phyloP scores from a whole-genome alignment of 2,113 vertebrate genomes.

The Platycercus adscitus region DNA sequence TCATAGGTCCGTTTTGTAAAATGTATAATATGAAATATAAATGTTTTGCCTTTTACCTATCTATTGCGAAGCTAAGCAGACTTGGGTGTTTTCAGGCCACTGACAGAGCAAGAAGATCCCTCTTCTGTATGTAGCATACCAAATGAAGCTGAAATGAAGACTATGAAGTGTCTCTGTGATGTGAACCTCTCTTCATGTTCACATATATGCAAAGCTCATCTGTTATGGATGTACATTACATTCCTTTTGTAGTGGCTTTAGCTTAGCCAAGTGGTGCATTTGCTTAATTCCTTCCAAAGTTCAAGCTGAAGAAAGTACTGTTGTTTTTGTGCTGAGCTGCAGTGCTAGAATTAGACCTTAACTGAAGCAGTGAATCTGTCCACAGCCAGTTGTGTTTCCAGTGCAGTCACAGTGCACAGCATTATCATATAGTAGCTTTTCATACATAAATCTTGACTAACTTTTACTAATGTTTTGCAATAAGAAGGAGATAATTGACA shows the following conservation, averaged over 20 bases:
- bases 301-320: not conserved
- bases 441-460: not conserved
- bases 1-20: not conserved
- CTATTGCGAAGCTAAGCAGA: not conserved
- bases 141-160: not conserved
- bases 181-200: not conserved
- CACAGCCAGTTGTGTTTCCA: not conserved
- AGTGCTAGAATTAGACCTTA: not conserved
- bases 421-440: not conserved
- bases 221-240: not conserved
- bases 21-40: not conserved
- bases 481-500: not conserved
- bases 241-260: not conserved
- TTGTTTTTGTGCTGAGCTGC: not conserved
- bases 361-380: not conserved
- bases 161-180: not conserved
- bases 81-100: not conserved
- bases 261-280: not conserved
- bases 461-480: not conserved
- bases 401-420: not conserved
- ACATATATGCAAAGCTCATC: not conserved
- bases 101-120: not conserved
- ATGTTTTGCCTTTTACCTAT: not conserved
- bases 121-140: not conserved
- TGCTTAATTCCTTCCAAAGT: not conserved